Evolutionary conservation across 2,888 invertebrate genomes (phyloP).

Genomic region (Capitulum mitella): DNA sequence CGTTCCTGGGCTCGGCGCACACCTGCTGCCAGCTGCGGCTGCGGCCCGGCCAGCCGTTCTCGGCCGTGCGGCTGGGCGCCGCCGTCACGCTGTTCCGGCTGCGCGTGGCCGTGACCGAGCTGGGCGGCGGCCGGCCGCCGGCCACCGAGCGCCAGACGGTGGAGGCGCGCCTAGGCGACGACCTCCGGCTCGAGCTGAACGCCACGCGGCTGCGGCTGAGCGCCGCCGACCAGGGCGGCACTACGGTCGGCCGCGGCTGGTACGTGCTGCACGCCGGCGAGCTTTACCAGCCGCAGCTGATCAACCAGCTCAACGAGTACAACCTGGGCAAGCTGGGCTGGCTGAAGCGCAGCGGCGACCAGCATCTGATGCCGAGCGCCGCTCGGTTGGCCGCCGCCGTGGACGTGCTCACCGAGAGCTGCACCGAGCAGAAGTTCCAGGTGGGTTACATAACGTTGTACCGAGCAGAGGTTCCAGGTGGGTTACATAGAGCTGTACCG

Average conservation of each 20-base stretch:
- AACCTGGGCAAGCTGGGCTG: constrained; percentile 9
- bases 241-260: not conserved
- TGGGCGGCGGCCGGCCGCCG: not conserved
- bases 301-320: constrained; percentile 16
- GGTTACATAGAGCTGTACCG: too few species aligned
- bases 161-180: not conserved
- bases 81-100: constrained; percentile 1
- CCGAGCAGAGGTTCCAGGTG: too few species aligned
- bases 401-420: not conserved
- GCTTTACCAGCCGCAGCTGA: not conserved
- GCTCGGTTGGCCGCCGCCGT: constrained; percentile 8
- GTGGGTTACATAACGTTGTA: not conserved
- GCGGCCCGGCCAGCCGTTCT: constrained; percentile 2
- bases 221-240: not conserved
- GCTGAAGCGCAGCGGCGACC: constrained; percentile 8
- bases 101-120: not conserved
- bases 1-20: constrained; percentile 23
- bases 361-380: constrained; percentile 15
- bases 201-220: constrained; percentile 6
- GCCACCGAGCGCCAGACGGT: not conserved
- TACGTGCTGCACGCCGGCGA: not conserved
- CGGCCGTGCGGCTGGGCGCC: constrained; percentile 5
- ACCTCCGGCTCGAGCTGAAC: not conserved
- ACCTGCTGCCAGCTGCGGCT: constrained; percentile 16
- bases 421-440: constrained; percentile 6